phyloP scores from a whole-genome alignment of 2,113 vertebrate species.

The Labrus mixtus region DNA sequence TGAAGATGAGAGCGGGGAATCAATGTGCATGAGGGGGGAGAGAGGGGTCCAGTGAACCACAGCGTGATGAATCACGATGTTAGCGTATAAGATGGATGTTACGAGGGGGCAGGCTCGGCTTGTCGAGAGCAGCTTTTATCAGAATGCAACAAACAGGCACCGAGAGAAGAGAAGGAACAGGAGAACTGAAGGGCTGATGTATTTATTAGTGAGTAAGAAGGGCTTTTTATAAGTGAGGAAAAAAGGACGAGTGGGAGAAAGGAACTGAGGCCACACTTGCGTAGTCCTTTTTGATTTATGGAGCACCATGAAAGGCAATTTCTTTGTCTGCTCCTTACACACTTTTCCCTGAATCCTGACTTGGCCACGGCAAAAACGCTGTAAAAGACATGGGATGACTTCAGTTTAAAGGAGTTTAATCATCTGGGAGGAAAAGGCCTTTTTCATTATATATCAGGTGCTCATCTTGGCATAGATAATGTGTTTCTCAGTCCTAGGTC shows the following conservation, averaged over 20 bases:
- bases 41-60: constrained; percentile 50
- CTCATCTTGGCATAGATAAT: constrained; percentile 12
- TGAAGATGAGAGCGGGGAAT: constrained; percentile 52
- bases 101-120: constrained; percentile 64
- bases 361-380: constrained; percentile 19
- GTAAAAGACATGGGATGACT: constrained; percentile 20
- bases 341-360: constrained; percentile 47
- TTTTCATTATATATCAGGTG: not conserved
- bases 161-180: constrained; percentile 13
- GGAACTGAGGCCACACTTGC: constrained; percentile 19
- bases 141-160: constrained; percentile 39
- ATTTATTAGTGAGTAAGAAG: constrained; percentile 3
- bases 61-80: constrained; percentile 77
- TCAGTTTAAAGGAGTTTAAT: constrained; percentile 18
- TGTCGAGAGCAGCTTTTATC: constrained; percentile 72
- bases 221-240: constrained; percentile 1
- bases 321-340: constrained; percentile 23
- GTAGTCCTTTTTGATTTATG: constrained; percentile 64
- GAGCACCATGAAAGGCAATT: constrained; percentile 59
- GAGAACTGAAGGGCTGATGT: constrained; percentile 29
- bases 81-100: constrained; percentile 70
- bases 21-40: not conserved
- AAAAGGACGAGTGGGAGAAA: not conserved
- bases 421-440: not conserved
- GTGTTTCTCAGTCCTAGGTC: not conserved